phyloP scores from a whole-genome alignment of 1,140 invertebrate genomes.

The Euwallacea similis region DNA sequence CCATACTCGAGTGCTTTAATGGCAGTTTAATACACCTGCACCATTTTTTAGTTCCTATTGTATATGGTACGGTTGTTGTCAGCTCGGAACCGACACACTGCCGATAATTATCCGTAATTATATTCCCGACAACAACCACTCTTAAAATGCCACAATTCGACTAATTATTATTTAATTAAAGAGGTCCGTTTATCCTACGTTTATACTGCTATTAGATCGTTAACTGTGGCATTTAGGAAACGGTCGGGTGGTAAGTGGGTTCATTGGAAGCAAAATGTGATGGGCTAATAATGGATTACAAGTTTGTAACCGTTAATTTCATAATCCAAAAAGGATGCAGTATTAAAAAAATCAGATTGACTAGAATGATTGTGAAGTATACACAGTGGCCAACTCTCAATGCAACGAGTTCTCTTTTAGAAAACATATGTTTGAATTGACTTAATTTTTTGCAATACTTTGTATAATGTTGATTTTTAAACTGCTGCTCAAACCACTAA shows the following conservation, averaged over 20 bases:
- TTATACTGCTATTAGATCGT: conserved; percentile 19
- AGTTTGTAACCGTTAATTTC: too few relatives aligned
- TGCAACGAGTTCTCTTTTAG: too few relatives aligned
- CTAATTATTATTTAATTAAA: conserved; percentile 33
- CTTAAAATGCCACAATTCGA: conserved; percentile 24
- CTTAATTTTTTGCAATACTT: too few relatives aligned
- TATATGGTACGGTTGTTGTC: conserved; percentile 12
- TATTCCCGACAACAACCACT: conserved; percentile 12
- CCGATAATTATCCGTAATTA: conserved; percentile 29
- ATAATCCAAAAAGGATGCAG: too few relatives aligned
- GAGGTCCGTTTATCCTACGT: conserved; percentile 19
- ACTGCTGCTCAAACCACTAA: too few relatives aligned
- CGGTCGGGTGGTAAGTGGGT: not conserved
- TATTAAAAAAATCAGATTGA: too few relatives aligned
- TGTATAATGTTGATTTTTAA: too few relatives aligned
- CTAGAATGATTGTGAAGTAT: too few relatives aligned
- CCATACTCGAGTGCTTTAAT: conserved; percentile 27
- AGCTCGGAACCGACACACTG: conserved; percentile 23
- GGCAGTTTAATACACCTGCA: conserved; percentile 29
- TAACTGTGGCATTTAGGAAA: conserved; percentile 26
- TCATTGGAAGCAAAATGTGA: too few relatives aligned
- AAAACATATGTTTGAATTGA: too few relatives aligned
- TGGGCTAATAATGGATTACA: too few relatives aligned
- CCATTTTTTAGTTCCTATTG: conserved; percentile 17
- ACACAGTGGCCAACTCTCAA: too few relatives aligned